A percentile compares a stretch with the other conserved stretches of the same genome.
Conservation (phyloP, 2,888 invertebrate genomes). For the Calliphora vomitoria region DNA sequence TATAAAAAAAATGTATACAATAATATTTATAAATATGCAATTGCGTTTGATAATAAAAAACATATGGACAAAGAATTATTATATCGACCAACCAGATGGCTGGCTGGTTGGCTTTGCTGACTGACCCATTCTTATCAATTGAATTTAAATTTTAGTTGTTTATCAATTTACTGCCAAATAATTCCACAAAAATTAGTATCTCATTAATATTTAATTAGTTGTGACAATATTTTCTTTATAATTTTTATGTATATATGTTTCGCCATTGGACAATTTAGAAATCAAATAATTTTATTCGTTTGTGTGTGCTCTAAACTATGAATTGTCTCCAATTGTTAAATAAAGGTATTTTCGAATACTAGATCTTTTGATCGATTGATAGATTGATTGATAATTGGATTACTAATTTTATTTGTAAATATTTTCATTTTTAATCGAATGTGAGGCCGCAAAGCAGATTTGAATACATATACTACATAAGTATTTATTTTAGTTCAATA, state of each 20-base stretch:
- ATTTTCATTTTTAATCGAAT: slow-evolving; percentile 22
- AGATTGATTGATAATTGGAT: slow-evolving; percentile 28
- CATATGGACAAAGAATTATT: neutral
- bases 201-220: slow-evolving; percentile 56
- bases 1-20: neutral
- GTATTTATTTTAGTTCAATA: neutral
- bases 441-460: neutral
- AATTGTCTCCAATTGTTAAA: slow-evolving; percentile 6
- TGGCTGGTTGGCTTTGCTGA: too few species aligned
- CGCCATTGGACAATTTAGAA: neutral
- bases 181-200: slow-evolving; percentile 39
- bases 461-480: too few species aligned
- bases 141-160: neutral
- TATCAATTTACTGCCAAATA: neutral
- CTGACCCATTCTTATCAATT: neutral
- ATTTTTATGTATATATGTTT: neutral
- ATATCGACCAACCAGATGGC: neutral
- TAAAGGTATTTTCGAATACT: neutral
- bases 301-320: neutral
- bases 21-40: neutral
- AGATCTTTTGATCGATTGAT: slow-evolving; percentile 33
- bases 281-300: neutral
- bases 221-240: slow-evolving; percentile 34
- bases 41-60: neutral
- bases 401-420: slow-evolving; percentile 42